Conservation (phyloP, 2,888 invertebrate genomes). For the Aelia acuminata region DNA sequence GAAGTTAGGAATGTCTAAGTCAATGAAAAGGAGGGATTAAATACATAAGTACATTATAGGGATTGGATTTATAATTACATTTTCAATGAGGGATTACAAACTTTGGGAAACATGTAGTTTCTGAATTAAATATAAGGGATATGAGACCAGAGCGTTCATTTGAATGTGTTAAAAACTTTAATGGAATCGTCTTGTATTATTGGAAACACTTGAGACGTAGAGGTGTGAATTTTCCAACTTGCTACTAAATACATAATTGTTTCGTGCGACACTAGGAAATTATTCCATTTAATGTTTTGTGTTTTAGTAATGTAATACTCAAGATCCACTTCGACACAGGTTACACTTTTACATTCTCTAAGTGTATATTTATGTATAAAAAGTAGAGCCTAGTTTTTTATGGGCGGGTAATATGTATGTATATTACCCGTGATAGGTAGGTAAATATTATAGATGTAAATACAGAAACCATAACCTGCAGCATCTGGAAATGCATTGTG, state of each 20-base stretch:
- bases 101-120: background rate
- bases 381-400: too few relatives aligned
- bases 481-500: too few relatives aligned
- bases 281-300: constrained; percentile 12
- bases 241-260: background rate
- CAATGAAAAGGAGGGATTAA: too few relatives aligned
- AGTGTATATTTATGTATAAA: too few relatives aligned
- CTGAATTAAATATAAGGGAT: background rate
- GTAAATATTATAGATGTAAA: too few relatives aligned
- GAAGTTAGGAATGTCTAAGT: background rate
- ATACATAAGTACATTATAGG: too few relatives aligned
- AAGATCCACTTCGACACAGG: too few relatives aligned
- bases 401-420: too few relatives aligned
- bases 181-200: background rate
- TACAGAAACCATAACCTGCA: too few relatives aligned
- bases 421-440: too few relatives aligned
- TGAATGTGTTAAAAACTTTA: background rate
- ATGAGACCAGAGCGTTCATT: background rate
- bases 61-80: too few relatives aligned
- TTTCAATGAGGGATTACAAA: background rate
- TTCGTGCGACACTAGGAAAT: background rate
- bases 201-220: background rate
- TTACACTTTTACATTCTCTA: too few relatives aligned
- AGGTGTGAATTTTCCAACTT: background rate
- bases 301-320: background rate